Evolutionary conservation across 1,140 invertebrate genomes (phyloP), one percentile per base, ranked within the genome.

Genomic region (Penaeus japonicus): DNA sequence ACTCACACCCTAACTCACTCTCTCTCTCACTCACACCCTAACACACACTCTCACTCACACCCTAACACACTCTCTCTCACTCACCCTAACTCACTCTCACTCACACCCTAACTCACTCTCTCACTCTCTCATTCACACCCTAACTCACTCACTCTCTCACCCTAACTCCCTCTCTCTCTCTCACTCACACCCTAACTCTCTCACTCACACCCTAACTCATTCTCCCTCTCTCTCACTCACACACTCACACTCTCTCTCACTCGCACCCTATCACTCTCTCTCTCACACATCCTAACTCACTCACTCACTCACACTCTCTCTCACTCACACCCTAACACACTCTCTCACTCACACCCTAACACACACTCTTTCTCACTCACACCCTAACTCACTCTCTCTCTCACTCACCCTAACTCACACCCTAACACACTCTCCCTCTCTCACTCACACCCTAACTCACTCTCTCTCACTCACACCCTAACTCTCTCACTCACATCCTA

Each of bases 231-330:
- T 62, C 27, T 83, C 54, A 32, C 55, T 83, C 81, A 17, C 81
- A 32, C 80, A 32, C 54, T 59, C 80, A 59, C 80, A 32, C 80
- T 83, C 81, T 54, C 47, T 54, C 81, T 35, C 27, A 24, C 80
- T 62, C 81, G 12, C 55, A 35, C 0, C 18, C 81, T 83, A 12
- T 17, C 81, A 20, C 77, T 17, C 77, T 53, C 4, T 39, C 24
- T 59, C 80, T 18, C 20, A 0, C 54, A 5, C 80, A 59, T 53
- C 32, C 30, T 20, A 24, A 73, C n/a, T 30, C 70, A 73, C 70
- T 30, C 70, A 73, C 70, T 30, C 70, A 73, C 70, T 30, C 70
- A 73, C 70, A 73, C 70, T n/a, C n/a, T n/a, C n/a, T n/a, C n/a
- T n/a, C n/a, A n/a, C n/a, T n/a, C n/a, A n/a, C n/a, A n/a, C n/a